Evolutionary conservation across 2,888 invertebrate genomes (phyloP).

Genomic region (Arge pagana): DNA sequence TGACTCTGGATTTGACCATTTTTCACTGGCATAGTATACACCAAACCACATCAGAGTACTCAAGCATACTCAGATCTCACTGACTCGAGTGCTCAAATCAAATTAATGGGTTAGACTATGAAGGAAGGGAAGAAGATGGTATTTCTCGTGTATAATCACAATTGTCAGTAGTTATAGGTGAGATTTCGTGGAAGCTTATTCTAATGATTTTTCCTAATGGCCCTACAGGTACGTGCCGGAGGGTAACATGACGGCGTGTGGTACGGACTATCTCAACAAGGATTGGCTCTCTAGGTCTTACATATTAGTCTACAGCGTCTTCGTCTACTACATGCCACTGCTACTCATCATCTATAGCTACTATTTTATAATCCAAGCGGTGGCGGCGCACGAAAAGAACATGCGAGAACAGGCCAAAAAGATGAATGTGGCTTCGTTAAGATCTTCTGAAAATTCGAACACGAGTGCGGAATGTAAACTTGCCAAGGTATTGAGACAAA

Average conservation of each 20-base stretch:
- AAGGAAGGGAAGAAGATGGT: too few species aligned
- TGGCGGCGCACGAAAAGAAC: slow-evolving; percentile 80
- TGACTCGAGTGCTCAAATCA: too few species aligned
- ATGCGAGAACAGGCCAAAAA: slow-evolving; percentile 92
- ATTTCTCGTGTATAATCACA: too few species aligned
- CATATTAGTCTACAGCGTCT: slow-evolving; percentile 77
- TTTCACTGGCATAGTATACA: too few species aligned
- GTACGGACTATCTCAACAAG: slow-evolving; percentile 82
- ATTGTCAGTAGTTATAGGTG: slow-evolving; percentile 1
- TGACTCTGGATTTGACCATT: too few species aligned
- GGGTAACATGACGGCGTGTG: slow-evolving; percentile 92
- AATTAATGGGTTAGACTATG: too few species aligned
- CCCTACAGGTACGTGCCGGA: slow-evolving; percentile 82
- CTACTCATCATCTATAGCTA: slow-evolving; percentile 84
- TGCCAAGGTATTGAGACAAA: slow-evolving; percentile 70
- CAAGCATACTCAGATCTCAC: too few species aligned
- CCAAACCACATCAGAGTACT: too few species aligned
- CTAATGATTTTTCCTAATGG: too few species aligned
- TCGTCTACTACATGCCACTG: slow-evolving; percentile 78
- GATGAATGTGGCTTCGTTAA: slow-evolving; percentile 88
- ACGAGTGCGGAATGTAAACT: slow-evolving; percentile 86
- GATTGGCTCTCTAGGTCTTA: slow-evolving; percentile 79
- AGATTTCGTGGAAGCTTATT: slow-evolving; percentile 6
- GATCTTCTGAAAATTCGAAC: slow-evolving; percentile 76
- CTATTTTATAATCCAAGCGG: slow-evolving; percentile 80